Conservation (phyloP, 2,797 vertebrate genomes). For the Peromyscus melanophrys region DNA sequence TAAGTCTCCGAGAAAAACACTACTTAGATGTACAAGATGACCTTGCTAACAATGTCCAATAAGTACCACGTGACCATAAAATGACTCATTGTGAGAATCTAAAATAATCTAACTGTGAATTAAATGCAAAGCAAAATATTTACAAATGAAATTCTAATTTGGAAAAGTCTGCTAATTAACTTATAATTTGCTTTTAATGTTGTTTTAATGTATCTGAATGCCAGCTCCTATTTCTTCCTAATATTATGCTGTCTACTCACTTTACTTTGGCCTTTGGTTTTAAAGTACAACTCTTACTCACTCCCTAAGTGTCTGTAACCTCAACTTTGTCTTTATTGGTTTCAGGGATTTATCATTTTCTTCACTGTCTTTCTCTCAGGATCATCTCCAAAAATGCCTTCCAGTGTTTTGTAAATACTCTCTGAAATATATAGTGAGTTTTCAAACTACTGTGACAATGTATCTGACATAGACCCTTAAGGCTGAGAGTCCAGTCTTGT, state of each 20-base stretch:
- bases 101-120: not conserved
- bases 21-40: not conserved
- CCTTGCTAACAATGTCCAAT: not conserved
- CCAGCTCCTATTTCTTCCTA: constrained; percentile 14
- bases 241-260: not conserved
- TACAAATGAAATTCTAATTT: not conserved
- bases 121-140: constrained; percentile 35
- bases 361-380: not conserved
- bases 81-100: not conserved
- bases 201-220: constrained; percentile 41
- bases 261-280: not conserved
- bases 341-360: not conserved
- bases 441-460: not conserved
- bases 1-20: not conserved
- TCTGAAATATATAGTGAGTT: not conserved
- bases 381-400: constrained; percentile 7
- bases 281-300: not conserved
- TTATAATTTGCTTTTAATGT: not conserved
- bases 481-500: not conserved
- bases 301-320: not conserved
- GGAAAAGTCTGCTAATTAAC: constrained; percentile 23
- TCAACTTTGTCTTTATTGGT: not conserved
- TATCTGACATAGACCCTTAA: not conserved
- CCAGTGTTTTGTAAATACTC: not conserved
- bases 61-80: not conserved